These are phyloP conservation scores for Lysandra coridon DNA, from an alignment of 2,888 invertebrate genomes.

Conservation along the genomic window DNA sequence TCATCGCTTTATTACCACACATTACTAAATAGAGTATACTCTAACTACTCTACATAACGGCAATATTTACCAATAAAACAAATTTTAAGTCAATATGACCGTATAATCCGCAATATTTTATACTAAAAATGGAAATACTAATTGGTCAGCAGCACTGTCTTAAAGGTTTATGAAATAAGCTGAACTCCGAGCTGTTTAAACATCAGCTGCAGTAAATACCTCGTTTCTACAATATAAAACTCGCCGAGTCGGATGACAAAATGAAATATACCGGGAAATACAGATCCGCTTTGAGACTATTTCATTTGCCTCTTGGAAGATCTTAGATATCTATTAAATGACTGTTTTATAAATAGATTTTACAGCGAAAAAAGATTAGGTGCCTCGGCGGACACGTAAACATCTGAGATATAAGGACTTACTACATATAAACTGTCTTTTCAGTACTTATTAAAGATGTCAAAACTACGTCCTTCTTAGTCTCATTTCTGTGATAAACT, in stretches of 20 bases:
- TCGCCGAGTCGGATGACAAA: slow-evolving; percentile 14
- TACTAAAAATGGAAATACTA: background rate
- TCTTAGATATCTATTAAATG: slow-evolving; percentile 9
- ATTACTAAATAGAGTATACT: too few relatives aligned
- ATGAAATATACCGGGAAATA: slow-evolving; percentile 13
- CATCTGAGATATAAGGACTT: background rate
- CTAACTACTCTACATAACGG: too few relatives aligned
- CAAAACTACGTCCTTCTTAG: background rate
- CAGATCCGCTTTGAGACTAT: slow-evolving; percentile 8
- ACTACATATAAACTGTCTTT: background rate
- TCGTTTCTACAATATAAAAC: slow-evolving; percentile 7
- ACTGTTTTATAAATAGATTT: slow-evolving; percentile 10
- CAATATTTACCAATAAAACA: too few relatives aligned
- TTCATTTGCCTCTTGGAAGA: slow-evolving; percentile 17
- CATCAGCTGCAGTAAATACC: slow-evolving; percentile 17
- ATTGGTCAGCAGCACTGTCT: background rate
- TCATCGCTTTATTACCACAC: too few relatives aligned
- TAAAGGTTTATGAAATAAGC: background rate
- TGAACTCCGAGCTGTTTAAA: background rate
- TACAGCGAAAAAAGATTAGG: background rate
- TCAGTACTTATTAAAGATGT: background rate
- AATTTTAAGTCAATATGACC: background rate
- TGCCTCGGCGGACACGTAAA: background rate
- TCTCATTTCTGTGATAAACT: slow-evolving; percentile 1
- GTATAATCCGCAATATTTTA: background rate